Evolutionary conservation across 1,140 invertebrate genomes (phyloP), one percentile per base, ranked within the genome.

Genomic region (Cryptotermes secundus): DNA sequence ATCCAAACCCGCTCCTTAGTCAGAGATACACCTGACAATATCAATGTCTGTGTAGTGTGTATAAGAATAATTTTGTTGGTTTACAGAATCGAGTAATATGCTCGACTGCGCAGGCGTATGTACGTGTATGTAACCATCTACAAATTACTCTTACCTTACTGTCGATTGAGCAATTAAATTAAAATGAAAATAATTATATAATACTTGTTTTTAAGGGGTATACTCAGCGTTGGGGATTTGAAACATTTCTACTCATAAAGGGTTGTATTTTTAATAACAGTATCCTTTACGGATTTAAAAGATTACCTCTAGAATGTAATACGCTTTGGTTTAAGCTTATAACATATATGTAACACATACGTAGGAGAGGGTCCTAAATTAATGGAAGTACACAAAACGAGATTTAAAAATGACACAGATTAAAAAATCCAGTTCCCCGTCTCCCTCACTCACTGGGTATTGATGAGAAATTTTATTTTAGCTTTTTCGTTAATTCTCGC

Each of bases 311-410:
- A 72, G 59, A 72, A 72, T 72, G 59, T 26, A 72, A 72, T 72
- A 72, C 59, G 59, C 59, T 72, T 72, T 72, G n/a, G 26, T 72
- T n/a, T 72, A 72, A 72, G 26, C 59, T n/a, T 72, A 72, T 72
- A 72, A 72, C 59, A 72, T 72, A 72, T 72, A 31, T 72, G n/a
- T n/a, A 72, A 72, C 19, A 2, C 31, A 72, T 72, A 72, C 59
- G 59, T n/a, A 72, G n/a, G 26, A 72, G 59, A 72, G 59, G 59
- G 59, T 9, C 59, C 59, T 7, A 72, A 72, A 72, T 72, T 72
- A 72, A 72, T 72, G 59, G 59, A 72, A 72, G 26, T n/a, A n/a
- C n/a, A 72, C 59, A 72, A 72, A 72, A 72, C 59, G 59, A 72
- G 59, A 72, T 72, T 72, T 72, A 72, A 72, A 72, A 72, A 72